A percentile compares a stretch with the other conserved stretches of the same genome.
Conservation (phyloP, 2,888 invertebrate genomes). For the Scotopteryx bipunctaria region DNA sequence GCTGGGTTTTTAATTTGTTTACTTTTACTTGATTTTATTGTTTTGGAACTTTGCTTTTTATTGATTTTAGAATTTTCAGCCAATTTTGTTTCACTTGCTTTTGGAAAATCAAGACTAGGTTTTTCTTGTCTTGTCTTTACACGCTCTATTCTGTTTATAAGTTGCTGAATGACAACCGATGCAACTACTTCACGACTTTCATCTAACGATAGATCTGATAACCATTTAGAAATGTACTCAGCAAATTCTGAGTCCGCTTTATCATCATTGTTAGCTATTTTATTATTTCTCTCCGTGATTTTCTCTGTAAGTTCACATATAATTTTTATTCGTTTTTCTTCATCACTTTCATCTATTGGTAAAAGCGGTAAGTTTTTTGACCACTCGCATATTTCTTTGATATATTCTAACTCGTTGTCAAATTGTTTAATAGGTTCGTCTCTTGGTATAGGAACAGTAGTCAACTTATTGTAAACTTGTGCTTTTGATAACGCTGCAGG, state of each 20-base stretch:
- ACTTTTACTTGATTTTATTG: conserved; percentile 9
- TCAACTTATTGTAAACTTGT: conserved; percentile 47
- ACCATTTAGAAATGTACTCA: conserved; percentile 53
- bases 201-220: conserved; percentile 52
- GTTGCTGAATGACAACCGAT: conserved; percentile 50
- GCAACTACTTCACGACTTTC: conserved; percentile 42
- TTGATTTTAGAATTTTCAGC: conserved; percentile 1
- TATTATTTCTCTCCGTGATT: conserved; percentile 43
- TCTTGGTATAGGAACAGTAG: conserved; percentile 41
- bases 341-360: conserved; percentile 39
- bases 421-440: conserved; percentile 48
- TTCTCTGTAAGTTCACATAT: conserved; percentile 56
- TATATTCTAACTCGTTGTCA: conserved; percentile 50
- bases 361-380: conserved; percentile 57
- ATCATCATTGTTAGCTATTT: conserved; percentile 31
- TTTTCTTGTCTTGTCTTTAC: conserved; percentile 28
- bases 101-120: conserved; percentile 3
- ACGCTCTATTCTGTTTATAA: conserved; percentile 53
- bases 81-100: neutral
- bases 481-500: conserved; percentile 39
- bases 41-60: conserved; percentile 16
- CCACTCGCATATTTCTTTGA: conserved; percentile 63
- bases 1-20: conserved; percentile 37
- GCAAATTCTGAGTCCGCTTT: conserved; percentile 41
- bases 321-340: conserved; percentile 43